A percentile compares a stretch with the other conserved stretches of the same genome.
phyloP scores from a whole-genome alignment of 2,888 invertebrate genomes.

The Anaspis maculata region DNA sequence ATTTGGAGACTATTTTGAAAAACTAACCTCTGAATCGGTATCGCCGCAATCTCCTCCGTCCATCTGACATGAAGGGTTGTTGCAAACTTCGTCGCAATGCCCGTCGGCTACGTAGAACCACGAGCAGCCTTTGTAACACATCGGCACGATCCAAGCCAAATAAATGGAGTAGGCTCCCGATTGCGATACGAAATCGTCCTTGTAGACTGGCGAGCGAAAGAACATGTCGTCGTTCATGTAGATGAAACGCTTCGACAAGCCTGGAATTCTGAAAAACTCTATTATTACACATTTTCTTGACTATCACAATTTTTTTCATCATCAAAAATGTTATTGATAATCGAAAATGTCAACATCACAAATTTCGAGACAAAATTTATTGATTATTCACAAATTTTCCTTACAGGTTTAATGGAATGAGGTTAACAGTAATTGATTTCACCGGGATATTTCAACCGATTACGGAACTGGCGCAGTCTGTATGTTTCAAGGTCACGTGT shows the following conservation, averaged over 20 bases:
- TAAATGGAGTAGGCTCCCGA: conserved; percentile 42
- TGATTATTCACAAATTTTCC: too few relatives aligned
- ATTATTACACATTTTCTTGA: too few relatives aligned
- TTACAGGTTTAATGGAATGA: too few relatives aligned
- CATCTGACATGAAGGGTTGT: conserved; percentile 63
- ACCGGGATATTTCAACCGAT: too few relatives aligned
- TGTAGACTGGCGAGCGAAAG: conserved; percentile 60
- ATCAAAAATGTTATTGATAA: too few relatives aligned
- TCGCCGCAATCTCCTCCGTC: conserved; percentile 65
- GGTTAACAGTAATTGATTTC: too few relatives aligned
- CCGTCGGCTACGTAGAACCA: conserved; percentile 72
- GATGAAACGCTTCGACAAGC: conserved; percentile 64
- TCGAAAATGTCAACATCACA: too few relatives aligned
- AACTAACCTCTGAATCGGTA: too few relatives aligned
- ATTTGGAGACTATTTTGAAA: neutral
- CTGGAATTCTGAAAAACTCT: conserved; percentile 47
- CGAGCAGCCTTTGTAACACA: conserved; percentile 67
- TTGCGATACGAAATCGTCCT: conserved; percentile 48
- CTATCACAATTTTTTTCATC: too few relatives aligned
- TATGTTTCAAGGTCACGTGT: too few relatives aligned
- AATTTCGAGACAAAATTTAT: too few relatives aligned
- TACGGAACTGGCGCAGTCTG: too few relatives aligned
- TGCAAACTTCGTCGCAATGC: conserved; percentile 68
- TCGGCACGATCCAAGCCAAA: conserved; percentile 64
- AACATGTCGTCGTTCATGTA: conserved; percentile 76